Conservation (phyloP, 1,140 invertebrate species). For the Drosophila pseudoananassae region DNA sequence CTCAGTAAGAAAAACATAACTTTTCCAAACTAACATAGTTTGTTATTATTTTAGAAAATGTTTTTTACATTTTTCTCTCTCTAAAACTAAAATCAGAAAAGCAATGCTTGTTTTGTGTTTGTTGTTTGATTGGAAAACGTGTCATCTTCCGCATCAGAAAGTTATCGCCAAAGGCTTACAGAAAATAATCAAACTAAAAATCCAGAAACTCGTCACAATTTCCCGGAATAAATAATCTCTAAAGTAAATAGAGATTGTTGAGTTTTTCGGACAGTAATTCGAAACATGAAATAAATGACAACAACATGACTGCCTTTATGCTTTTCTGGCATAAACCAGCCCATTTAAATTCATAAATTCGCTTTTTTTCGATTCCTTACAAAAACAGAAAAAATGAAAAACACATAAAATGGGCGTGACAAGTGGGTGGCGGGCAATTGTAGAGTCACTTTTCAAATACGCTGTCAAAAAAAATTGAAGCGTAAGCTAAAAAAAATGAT, state of each 20-base stretch:
- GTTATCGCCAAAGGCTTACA: neutral
- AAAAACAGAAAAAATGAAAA: neutral
- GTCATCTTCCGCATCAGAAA: neutral
- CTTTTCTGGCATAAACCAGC: neutral
- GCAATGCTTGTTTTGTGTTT: neutral
- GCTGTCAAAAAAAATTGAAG: conserved; percentile 14
- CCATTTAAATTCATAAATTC: conserved; percentile 14
- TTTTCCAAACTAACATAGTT: too few species aligned
- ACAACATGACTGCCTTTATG: neutral
- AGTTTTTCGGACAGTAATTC: neutral
- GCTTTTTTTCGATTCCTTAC: neutral
- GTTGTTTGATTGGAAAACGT: conserved; percentile 1
- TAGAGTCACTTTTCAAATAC: conserved; percentile 14
- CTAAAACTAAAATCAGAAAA: neutral
- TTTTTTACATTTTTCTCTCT: neutral
- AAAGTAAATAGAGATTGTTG: neutral
- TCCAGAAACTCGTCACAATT: neutral
- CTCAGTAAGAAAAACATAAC: neutral
- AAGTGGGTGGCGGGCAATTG: conserved; percentile 21
- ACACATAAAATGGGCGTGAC: conserved; percentile 3
- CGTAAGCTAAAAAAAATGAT: neutral
- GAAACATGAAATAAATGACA: neutral
- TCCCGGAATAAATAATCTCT: neutral
- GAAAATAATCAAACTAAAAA: conserved; percentile 5
- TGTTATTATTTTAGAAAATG: too few species aligned